Evolutionary conservation across 2,888 invertebrate species (phyloP), one percentile per base, ranked within the genome.

Genomic region (Thyatira batis): DNA sequence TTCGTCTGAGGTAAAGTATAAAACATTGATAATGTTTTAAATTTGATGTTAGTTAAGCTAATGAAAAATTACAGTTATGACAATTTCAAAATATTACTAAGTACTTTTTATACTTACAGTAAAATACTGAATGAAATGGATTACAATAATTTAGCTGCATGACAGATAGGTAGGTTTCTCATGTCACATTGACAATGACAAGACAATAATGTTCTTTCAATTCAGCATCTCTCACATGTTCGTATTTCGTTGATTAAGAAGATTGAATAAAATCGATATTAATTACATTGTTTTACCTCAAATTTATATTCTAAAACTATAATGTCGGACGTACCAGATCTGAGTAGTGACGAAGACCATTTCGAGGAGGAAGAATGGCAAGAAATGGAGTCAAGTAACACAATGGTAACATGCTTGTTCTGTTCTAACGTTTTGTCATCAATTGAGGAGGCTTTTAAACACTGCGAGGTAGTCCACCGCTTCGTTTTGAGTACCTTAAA

Each of bases 401-500:
- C 80, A 5, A 71, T 78, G 61, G 84, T 89, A 70, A 77, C 90
- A 59, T 97, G 97, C 87, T 90, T 97, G 56, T 97, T 97, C 89
- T 97, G 97, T 79, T 74, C 92, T 2, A 85, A 93, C 50, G 85
- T 92, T 61, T 93, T 93, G 55, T 80, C 92, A n/a, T 93, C 93
- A 45, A 93, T 95, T 51, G 93, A 94, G 28, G 91, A 92, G 54
- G 95, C 95, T 21, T 84, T 96, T 50, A 86, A 92, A 20, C 97
- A 97, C 79, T 94, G 96, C 60, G 93, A 93, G 61, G 80, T 80
- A 3, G 84, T 76, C 13, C 97, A 97, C 73, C 92, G 92, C 52
- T 95, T 97, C 64, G 93, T 94, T 76, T 86, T 97, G 53, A 83
- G 92, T 5, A 82, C 85, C 49, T 85, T 97, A 33, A 95, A 96